Percentiles rank a stretch among this genome's conserved stretches.
phyloP scores from a whole-genome alignment of 2,888 invertebrate species.

The Aspidiotus rigidus region DNA sequence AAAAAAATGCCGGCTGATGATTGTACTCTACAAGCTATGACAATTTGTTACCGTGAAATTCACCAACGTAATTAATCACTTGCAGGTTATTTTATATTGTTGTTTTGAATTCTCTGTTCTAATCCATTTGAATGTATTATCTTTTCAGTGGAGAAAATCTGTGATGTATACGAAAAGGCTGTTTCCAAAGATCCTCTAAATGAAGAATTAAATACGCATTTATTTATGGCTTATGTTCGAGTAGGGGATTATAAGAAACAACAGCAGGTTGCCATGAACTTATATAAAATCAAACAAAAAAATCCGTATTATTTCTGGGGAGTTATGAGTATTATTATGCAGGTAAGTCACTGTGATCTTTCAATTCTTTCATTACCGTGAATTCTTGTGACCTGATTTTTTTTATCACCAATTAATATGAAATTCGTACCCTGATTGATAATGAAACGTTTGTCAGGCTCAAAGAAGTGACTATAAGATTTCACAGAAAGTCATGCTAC shows the following conservation, averaged over 20 bases:
- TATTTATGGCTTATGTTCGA: constrained; percentile 93
- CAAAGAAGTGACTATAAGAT: constrained; percentile 42
- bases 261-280: constrained; percentile 75
- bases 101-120: neutral
- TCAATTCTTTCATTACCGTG: neutral
- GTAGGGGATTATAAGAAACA: constrained; percentile 82
- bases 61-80: constrained; percentile 64
- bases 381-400: no score
- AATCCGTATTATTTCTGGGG: constrained; percentile 98
- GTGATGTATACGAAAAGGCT: constrained; percentile 80
- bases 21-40: constrained; percentile 87
- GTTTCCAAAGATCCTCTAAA: constrained; percentile 73
- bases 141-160: constrained; percentile 73
- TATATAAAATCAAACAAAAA: constrained; percentile 85
- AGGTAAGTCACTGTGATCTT: constrained; percentile 51
- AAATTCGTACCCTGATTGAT: neutral
- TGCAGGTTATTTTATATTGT: constrained; percentile 7
- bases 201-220: constrained; percentile 84
- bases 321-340: constrained; percentile 91
- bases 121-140: constrained; percentile 10
- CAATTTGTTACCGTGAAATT: constrained; percentile 86
- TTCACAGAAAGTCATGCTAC: constrained; percentile 60
- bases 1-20: constrained; percentile 79
- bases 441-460: constrained; percentile 37
- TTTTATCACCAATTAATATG: neutral